Evolutionary conservation across 2,113 vertebrate species (phyloP).

Genomic region (Sylvietta virens): DNA sequence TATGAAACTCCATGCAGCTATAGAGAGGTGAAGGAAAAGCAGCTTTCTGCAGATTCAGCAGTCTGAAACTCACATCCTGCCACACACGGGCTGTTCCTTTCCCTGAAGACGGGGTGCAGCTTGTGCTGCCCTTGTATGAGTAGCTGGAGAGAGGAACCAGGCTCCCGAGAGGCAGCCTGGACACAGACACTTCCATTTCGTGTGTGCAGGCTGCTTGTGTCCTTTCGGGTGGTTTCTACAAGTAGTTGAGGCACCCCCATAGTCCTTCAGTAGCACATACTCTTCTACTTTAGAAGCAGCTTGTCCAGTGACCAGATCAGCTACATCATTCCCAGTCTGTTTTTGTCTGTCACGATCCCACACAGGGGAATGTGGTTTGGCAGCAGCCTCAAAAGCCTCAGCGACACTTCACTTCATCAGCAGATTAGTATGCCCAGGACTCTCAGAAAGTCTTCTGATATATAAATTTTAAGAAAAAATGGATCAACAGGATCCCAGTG

Average conservation of each 20-base stretch:
- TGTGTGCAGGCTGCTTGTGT: background rate
- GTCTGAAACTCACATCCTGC: background rate
- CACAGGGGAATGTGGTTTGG: background rate
- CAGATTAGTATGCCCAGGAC: background rate
- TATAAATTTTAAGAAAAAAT: background rate
- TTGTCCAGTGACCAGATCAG: background rate
- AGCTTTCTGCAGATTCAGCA: background rate
- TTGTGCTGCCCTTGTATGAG: rapidly evolving
- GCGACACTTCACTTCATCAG: background rate
- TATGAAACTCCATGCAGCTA: background rate
- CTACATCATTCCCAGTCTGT: background rate
- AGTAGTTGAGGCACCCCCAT: rapidly evolving
- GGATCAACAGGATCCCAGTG: background rate
- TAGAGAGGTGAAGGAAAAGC: background rate
- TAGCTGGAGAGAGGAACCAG: background rate
- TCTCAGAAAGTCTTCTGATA: background rate
- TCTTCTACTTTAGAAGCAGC: background rate
- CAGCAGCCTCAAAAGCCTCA: background rate
- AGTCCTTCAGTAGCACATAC: rapidly evolving
- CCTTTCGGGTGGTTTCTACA: background rate
- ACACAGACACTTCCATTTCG: background rate
- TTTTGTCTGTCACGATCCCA: background rate
- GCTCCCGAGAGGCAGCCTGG: background rate
- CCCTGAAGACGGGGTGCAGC: rapidly evolving
- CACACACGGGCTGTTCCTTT: rapidly evolving